Base-by-base conservation (phyloP, 2,888 invertebrate genomes). In the Galeopsomyia nigrocyanea region DNA sequence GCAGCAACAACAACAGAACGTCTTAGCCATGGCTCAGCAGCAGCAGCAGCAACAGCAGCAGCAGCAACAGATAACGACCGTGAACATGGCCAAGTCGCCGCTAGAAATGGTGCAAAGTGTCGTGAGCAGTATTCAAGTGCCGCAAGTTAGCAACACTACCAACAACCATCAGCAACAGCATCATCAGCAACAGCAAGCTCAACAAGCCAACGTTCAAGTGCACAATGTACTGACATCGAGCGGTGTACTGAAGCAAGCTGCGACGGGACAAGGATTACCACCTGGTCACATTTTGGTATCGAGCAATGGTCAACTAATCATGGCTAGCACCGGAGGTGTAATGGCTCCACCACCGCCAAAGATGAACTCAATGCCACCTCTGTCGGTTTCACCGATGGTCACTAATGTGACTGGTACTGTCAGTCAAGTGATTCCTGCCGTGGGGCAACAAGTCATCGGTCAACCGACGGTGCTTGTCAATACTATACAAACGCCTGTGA, bases 391-490 rank as follows among this genome's bases (percentile, higher is more conserved):
- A 0, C 89, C 89, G n/a, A 88, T 90, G 84, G 88, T 90, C 1
- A 91, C 92, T 0, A 92, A 90, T 79, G 92, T 91, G 1, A 91
- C 90, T 0, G 90, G 90, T 0, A 89, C 92, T 0, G 89, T 91
- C 9, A 89, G 90, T 13, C 92, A 92, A 84, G 91, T 91, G 0
- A 89, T 91, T 51, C 91, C 92, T 1, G 89, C 91, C 0, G 89
- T 90, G 1, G 89, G 90, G 1, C 92, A 91, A 78, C 90, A 92
- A 80, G 90, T 93, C 19, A 88, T 93, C 2, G 93, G 93, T 39
- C 93, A 92, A 81, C 93, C 93, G 39, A 92, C 94, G 0, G 93
- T 95, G 0, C 89, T 96, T 6, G 92, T 96, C 0, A 95, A 95
- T 81, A 91, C 95, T 0, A 87, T 95, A 75, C 93, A 92, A 62